These are phyloP conservation scores for Pangasius krempfi DNA, from an alignment of 2,797 vertebrate species.

Conservation along the genomic window DNA sequence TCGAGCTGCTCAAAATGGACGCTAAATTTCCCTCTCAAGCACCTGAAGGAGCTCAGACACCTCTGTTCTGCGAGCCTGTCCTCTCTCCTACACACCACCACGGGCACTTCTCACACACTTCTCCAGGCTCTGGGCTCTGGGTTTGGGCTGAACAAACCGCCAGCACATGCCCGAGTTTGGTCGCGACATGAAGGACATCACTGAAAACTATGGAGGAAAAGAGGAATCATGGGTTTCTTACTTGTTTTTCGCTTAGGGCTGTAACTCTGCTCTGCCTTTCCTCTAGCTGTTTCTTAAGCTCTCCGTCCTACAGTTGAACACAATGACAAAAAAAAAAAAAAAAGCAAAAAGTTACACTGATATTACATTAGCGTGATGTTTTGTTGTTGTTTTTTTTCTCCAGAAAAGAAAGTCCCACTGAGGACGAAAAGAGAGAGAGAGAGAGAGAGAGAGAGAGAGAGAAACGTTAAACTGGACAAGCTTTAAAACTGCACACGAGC, in stretches of 20 bases:
- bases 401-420: too few relatives aligned
- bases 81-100: neutral
- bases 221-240: conserved; percentile 64
- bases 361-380: too few relatives aligned
- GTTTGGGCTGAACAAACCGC: neutral
- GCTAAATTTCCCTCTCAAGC: conserved; percentile 76
- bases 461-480: conserved; percentile 15
- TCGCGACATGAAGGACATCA: conserved; percentile 18
- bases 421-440: too few relatives aligned
- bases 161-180: neutral
- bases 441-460: neutral
- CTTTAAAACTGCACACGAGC: conserved; percentile 11
- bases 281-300: conserved; percentile 83
- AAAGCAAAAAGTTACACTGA: too few relatives aligned
- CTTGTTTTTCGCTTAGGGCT: conserved; percentile 85
- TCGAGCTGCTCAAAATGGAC: conserved; percentile 97
- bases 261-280: conserved; percentile 81
- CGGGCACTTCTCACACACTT: conserved; percentile 8
- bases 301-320: conserved; percentile 79
- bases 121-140: too few relatives aligned
- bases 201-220: conserved; percentile 19
- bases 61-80: neutral
- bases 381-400: too few relatives aligned
- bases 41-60: conserved; percentile 55
- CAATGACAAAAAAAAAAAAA: conserved; percentile 45